phyloP scores from a whole-genome alignment of 2,113 vertebrate genomes.

The Spilogale gracilis region DNA sequence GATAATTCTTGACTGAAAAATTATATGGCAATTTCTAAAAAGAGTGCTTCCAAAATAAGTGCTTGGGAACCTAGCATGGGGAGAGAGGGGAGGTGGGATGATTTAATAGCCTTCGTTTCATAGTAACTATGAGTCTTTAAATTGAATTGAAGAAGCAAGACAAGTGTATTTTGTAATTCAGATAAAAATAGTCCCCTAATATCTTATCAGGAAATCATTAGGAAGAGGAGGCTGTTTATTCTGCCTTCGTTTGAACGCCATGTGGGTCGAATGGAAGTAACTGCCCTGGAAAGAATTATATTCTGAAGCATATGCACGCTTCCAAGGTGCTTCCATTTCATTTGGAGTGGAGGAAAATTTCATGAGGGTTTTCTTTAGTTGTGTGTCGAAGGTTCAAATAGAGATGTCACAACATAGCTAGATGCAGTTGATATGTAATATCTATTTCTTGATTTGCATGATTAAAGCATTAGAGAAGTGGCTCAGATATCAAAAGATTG shows the following conservation, averaged over 20 bases:
- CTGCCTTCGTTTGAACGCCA: conserved; percentile 78
- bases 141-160: neutral
- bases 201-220: conserved; percentile 56
- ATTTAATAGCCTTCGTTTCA: neutral
- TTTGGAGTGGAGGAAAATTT: conserved; percentile 52
- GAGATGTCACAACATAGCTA: conserved; percentile 75
- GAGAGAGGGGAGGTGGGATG: neutral
- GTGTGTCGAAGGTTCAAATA: conserved; percentile 70
- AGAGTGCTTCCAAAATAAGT: neutral
- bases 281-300: conserved; percentile 38
- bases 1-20: conserved; percentile 41
- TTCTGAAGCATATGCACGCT: neutral
- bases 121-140: conserved; percentile 37
- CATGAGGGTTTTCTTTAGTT: conserved; percentile 50
- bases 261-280: conserved; percentile 63
- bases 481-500: conserved; percentile 85
- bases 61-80: neutral
- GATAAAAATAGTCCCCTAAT: neutral
- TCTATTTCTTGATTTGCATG: conserved; percentile 84
- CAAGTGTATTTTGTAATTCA: conserved; percentile 51
- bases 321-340: neutral
- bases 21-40: conserved; percentile 24
- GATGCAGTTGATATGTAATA: conserved; percentile 78
- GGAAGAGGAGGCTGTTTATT: conserved; percentile 72
- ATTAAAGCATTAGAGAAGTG: conserved; percentile 85